Evolutionary conservation across 2,888 invertebrate species (phyloP), one percentile per base, ranked within the genome.

Genomic region (Lochmaea capreae): DNA sequence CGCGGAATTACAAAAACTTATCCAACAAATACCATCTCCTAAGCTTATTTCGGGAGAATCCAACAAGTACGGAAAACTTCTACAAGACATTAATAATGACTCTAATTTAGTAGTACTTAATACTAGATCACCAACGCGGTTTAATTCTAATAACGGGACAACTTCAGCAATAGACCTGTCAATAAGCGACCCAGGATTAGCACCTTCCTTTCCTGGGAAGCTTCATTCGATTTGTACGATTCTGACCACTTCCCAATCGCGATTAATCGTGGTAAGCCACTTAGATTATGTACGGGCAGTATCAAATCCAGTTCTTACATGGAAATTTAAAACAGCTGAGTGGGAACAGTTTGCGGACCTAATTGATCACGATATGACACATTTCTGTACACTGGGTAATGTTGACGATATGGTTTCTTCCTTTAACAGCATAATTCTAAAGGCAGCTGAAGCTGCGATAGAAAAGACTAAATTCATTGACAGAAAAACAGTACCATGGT

Each of bases 1-100:
- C 4, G 16, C n/a, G 16, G 5, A 52, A n/a, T 16, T 52, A 52
- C 16, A n/a, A n/a, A 52, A n/a, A 2, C n/a, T 49, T n/a, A 49
- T 49, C n/a, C 2, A 49, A 49, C 49, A 49, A 49, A 49, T 49
- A 49, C 49, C n/a, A 49, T 49, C 49, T 49, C 49, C 49, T 49
- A 49, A 49, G 5, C 49, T 49, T n/a, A 49, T 49, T 49, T 49
- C n/a, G 49, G 49, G 49, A 49, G 49, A 49, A 49, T 49, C n/a
- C n/a, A 49, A 43, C 43, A 43, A 43, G 43, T 43, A 43, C 10
- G 43, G 11, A 5, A 43, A 4, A 43, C 43, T 11, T 49, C n/a
- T 12, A 49, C 49, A 49, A n/a, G 49, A 49, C 49, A 49, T 49
- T 49, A 49, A n/a, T 1, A 49, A n/a, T 49, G n/a, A 49, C 49